Base-by-base conservation (phyloP, 1,140 invertebrate species). In the Papilio machaon region DNA sequence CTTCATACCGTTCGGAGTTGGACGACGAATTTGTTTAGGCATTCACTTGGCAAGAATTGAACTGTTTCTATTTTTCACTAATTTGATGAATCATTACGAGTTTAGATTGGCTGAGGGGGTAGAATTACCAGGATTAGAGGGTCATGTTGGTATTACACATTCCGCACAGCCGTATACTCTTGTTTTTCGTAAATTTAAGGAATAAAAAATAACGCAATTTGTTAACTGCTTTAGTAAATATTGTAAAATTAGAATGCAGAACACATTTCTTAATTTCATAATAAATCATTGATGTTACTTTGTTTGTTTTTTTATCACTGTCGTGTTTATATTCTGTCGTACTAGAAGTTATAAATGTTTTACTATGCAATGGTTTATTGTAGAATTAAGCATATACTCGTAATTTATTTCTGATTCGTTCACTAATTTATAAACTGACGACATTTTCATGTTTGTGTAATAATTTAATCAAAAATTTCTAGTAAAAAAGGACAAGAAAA, bases 1-100 rank as follows among this genome's bases (percentile, higher is more conserved):
- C 87, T 98, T 98, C 89, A 96, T 98, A 90, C 98, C 98, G 0
- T 98, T 98, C 89, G 97, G 97, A 5, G 97, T 98, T 6, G 97
- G 98, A 0, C 95, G 97, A 17, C 95, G 98, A 9, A 97, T 97
- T 96, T 99, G 98, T 87, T 94, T 99, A 7, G 98, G 98, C n/a
- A 97, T 98, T 85, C 96, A 97, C 0, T 89, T 99, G 67, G 98
- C 98, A 0, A 95, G 96, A 38, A 97, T 97, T 96, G 98, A 99
- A 89, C 90, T 98, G 2, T 98, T 98, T 91, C 92, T 98, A 1
- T 98, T 98, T 93, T 97, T 98, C 87, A 95, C 97, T 1, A 96
- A 96, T 47, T 91, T 98, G 74, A 94, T 98, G 83, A 97, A 98
- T 88, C 95, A 95, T 9, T 98, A 97, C 88, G 94, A 97, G 74